Base-by-base conservation (phyloP, 2,888 invertebrate species). In the Lordiphosa fenestrarum region DNA sequence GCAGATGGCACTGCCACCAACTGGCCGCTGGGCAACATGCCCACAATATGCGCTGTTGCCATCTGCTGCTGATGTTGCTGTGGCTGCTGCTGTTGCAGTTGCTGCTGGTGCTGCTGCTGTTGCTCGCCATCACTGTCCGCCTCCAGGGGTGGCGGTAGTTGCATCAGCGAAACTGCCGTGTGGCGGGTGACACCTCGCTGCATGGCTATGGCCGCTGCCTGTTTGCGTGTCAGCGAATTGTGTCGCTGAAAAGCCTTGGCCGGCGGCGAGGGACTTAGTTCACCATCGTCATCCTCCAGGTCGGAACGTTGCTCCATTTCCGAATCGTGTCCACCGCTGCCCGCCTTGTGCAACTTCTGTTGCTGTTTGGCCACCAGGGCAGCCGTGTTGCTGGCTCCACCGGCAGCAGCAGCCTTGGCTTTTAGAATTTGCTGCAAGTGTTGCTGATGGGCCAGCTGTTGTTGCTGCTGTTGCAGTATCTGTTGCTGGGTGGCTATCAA, bases 71-170 rank as follows among this genome's bases (percentile, higher is more conserved):
- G 73, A 5, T 46, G 63, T 19, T 62, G 62, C 30, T 55, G 63
- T 33, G 49, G 62, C 30, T 15, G 63, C 13, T 62, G 62, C 36
- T 55, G 63, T 23, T 53, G 62, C 30, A 33, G 65, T 13, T 54
- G 57, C 3, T 25, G 12, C 13, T 69, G 75, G 38, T 66, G 80
- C 21, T 62, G 77, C 35, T 66, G 66, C 46, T 74, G 73, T 15
- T 67, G 68, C 13, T 93, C 93, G 53, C 92, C 92, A 87, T 96
- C 95, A 55, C 93, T 92, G 66, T 93, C 93, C 36, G 92, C 91
- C 84, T 94, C 94, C 60, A 94, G 90, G 12, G 96, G 95, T 9
- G 95, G 95, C 47, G 96, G 96, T 53, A 96, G 90, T 86, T 94
- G 94, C 9, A 95, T 94, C 61, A 96, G 90, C 49, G 95, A 94